These are phyloP conservation scores for Steinernema scapterisci DNA, from an alignment of 2,888 invertebrate genomes.

Conservation along the genomic window DNA sequence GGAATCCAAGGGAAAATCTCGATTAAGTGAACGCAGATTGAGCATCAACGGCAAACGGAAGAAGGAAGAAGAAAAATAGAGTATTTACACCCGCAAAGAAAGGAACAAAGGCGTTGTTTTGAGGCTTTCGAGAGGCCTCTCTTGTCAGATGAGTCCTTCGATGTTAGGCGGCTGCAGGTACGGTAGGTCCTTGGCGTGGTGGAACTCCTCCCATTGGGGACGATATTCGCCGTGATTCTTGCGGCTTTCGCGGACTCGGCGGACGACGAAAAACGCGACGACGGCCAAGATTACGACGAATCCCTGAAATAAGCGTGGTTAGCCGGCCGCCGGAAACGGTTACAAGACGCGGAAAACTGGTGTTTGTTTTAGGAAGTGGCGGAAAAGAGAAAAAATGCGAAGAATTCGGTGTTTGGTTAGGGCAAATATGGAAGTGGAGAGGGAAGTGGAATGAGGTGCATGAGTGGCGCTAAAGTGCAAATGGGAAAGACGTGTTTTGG, in stretches of 20 bases:
- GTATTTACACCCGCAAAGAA: slow-evolving; percentile 21
- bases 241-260: slow-evolving; percentile 51
- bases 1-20: slow-evolving; percentile 6
- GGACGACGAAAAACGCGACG: slow-evolving; percentile 49
- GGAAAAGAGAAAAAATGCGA: not conserved
- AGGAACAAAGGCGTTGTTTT: not conserved
- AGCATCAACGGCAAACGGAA: not conserved
- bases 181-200: slow-evolving; percentile 63
- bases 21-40: slow-evolving; percentile 23
- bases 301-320: slow-evolving; percentile 47
- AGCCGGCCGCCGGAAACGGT: not conserved
- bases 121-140: not conserved
- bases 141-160: slow-evolving; percentile 60
- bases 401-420: slow-evolving; percentile 9
- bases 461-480: not conserved
- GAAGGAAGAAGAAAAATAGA: not conserved
- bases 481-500: not conserved
- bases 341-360: not conserved
- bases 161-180: slow-evolving; percentile 62
- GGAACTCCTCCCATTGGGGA: slow-evolving; percentile 62
- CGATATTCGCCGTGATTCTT: slow-evolving; percentile 65
- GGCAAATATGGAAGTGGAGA: not conserved
- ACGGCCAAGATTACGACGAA: slow-evolving; percentile 45
- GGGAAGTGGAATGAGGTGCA: not conserved
- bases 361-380: slow-evolving; percentile 3